Evolutionary conservation across 1,140 invertebrate species (phyloP).

Genomic region (Drosophila quadrilineata): DNA sequence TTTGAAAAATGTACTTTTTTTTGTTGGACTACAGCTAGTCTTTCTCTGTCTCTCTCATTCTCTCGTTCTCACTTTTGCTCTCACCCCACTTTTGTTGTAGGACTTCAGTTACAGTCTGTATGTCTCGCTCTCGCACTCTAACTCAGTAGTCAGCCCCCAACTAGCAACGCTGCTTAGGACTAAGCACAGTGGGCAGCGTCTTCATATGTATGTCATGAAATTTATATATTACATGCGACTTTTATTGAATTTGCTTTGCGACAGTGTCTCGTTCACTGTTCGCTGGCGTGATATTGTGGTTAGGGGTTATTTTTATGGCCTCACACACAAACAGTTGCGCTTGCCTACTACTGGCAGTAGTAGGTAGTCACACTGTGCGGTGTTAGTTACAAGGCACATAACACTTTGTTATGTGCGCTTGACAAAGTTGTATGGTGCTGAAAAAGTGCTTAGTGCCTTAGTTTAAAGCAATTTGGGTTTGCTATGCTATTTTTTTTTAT

Average conservation of each 20-base stretch:
- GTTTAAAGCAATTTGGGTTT: slow-evolving; percentile 71
- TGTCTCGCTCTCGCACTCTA: too few species aligned
- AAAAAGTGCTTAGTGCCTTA: slow-evolving; percentile 78
- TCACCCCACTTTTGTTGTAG: too few species aligned
- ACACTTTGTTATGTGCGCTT: slow-evolving; percentile 76
- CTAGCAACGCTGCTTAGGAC: too few species aligned
- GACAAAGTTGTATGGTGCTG: slow-evolving; percentile 69
- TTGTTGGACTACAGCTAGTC: slow-evolving; percentile 42
- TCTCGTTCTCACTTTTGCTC: too few species aligned
- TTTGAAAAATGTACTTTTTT: slow-evolving; percentile 81
- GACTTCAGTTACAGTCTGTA: too few species aligned
- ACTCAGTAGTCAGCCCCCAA: too few species aligned
- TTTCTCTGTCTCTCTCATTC: not conserved
- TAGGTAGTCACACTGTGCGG: slow-evolving; percentile 19
- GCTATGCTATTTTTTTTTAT: slow-evolving; percentile 32
- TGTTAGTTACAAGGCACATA: slow-evolving; percentile 77
- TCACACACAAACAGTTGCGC: slow-evolving; percentile 26
- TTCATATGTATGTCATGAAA: too few species aligned
- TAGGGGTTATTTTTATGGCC: slow-evolving; percentile 33
- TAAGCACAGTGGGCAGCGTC: too few species aligned
- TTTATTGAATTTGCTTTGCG: not conserved
- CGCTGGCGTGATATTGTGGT: not conserved
- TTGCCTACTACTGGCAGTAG: too few species aligned
- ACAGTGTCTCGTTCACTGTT: slow-evolving; percentile 7
- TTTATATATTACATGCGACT: too few species aligned